phyloP scores from a whole-genome alignment of 2,113 vertebrate genomes.

The Ochotona princeps region DNA sequence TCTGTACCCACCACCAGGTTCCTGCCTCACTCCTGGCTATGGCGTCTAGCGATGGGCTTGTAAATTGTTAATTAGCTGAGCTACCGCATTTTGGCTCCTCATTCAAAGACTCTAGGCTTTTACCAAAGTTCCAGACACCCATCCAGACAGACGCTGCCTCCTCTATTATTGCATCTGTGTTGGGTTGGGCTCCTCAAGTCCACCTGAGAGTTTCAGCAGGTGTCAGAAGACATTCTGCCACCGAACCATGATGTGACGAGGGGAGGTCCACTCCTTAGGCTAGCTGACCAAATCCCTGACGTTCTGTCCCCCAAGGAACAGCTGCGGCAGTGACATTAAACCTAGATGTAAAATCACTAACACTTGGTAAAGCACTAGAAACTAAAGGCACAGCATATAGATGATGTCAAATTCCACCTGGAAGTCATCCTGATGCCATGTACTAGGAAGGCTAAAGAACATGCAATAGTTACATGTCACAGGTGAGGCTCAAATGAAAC shows the following conservation, averaged over 20 bases:
- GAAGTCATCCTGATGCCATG: not conserved
- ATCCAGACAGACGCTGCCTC: not conserved
- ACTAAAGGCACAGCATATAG: not conserved
- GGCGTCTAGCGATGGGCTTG: not conserved
- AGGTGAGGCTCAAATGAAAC: not conserved
- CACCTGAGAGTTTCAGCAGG: not conserved
- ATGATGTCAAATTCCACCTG: not conserved
- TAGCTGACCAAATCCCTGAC: not conserved
- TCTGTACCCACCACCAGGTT: not conserved
- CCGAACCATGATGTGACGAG: not conserved
- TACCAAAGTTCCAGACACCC: conserved; percentile 13
- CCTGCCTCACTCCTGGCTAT: not conserved
- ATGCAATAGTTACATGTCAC: rapidly evolving
- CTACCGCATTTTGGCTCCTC: not conserved
- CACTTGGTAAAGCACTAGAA: conserved; percentile 1
- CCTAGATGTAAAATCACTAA: not conserved
- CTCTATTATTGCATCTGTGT: not conserved
- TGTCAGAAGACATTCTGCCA: not conserved
- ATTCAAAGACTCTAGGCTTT: not conserved
- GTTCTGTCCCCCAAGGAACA: not conserved
- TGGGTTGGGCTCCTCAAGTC: not conserved
- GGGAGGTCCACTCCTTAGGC: not conserved
- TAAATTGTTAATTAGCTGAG: not conserved
- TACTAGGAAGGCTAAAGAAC: not conserved
- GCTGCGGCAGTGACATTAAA: not conserved